Evolutionary conservation across 2,888 invertebrate genomes (phyloP), one percentile per base, ranked within the genome.

Genomic region (Thyatira batis): DNA sequence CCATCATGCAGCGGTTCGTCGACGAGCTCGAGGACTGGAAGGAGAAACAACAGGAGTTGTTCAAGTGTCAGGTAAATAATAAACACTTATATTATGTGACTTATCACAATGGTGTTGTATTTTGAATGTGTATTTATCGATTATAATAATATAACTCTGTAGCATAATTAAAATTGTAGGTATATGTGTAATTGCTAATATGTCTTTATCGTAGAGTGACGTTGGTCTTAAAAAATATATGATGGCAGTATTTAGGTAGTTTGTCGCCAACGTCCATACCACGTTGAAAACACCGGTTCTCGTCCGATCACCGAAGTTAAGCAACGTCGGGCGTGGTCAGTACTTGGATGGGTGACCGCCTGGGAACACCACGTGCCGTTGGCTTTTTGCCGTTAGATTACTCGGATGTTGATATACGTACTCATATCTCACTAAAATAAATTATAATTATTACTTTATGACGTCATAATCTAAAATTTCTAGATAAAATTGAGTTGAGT

Each of bases 11-110:
- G 63, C 93, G 93, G 78, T 93, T 94, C 64, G 93, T 95, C 0
- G 92, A 94, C 30, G 95, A 95, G 58, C 82, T 96, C 1, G 95
- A 95, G 71, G 94, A 94, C 21, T 96, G 96, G 96, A 96, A 95
- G 72, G 93, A 94, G 58, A 89, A 93, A 23, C 94, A 95, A 69
- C 94, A 95, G 70, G 92, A 93, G 57, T 73, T 93, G 6, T 96
- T 94, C 69, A 92, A 93, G 69, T 78, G 84, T 44, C 94, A 94
- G 81, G 93, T 95, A 71, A 55, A 52, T 53, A 27, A 13, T 1
- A 1, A 39, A 45, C 28, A 51, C 11, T 20, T 13, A 13, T 20
- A 30, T 4, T 5, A 49, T 1, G 49, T 20, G 30, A 2, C 13
- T 13, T 39, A 39, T 39, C 39, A n/a, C 39, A 13, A 13, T 39